These are phyloP conservation scores for Glossosoma conforme DNA, from an alignment of 1,140 invertebrate species.

Conservation along the genomic window DNA sequence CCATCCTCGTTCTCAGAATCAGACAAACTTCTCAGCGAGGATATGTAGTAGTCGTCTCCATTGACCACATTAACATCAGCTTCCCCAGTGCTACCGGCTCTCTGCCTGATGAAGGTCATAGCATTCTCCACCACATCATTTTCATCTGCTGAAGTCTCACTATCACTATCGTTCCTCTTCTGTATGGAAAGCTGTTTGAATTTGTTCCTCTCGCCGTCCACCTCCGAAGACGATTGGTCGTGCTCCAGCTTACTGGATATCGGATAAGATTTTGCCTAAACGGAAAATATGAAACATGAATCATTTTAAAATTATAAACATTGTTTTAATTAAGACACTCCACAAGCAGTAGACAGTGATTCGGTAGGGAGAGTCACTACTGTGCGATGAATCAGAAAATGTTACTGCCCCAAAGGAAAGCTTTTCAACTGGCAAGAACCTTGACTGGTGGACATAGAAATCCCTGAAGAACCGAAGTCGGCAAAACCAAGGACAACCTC, in stretches of 20 bases:
- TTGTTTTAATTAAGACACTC: too few relatives aligned
- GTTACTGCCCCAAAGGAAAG: too few relatives aligned
- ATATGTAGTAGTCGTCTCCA: conserved; percentile 40
- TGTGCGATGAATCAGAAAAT: too few relatives aligned
- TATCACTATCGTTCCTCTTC: conserved; percentile 45
- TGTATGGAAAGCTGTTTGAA: conserved; percentile 32
- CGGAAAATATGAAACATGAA: too few relatives aligned
- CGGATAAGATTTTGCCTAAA: conserved; percentile 60
- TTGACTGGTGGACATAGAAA: too few relatives aligned
- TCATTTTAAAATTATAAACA: too few relatives aligned
- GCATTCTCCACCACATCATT: conserved; percentile 53
- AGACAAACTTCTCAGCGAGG: conserved; percentile 63
- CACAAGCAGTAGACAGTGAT: too few relatives aligned
- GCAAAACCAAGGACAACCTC: too few relatives aligned
- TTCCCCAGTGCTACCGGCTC: conserved; percentile 38
- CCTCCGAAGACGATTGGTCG: conserved; percentile 34
- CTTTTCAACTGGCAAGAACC: too few relatives aligned
- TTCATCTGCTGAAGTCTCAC: conserved; percentile 59
- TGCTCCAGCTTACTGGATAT: conserved; percentile 54
- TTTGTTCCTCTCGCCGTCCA: conserved; percentile 33
- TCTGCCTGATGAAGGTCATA: conserved; percentile 55
- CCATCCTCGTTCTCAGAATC: conserved; percentile 77
- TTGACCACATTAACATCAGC: conserved; percentile 30
- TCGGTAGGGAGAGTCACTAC: too few relatives aligned
- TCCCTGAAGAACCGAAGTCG: too few relatives aligned